Percentiles rank a stretch among this genome's conserved stretches.
Evolutionary conservation across 1,140 invertebrate species (phyloP).

Genomic region (Sipha flava): DNA sequence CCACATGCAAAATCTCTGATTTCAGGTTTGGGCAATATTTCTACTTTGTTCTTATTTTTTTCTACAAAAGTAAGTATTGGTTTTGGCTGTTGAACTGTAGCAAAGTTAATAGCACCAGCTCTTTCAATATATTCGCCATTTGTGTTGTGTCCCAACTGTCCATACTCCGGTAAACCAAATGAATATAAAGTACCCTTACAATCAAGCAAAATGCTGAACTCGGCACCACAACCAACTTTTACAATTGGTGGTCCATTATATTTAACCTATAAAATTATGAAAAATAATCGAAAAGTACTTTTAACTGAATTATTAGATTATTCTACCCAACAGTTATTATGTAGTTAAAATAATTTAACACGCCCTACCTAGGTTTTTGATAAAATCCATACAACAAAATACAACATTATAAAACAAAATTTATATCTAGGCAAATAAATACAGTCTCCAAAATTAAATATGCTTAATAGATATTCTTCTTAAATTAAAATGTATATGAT

Average conservation of each 20-base stretch:
- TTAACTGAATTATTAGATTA: too few relatives aligned
- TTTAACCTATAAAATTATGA: conserved; percentile 40
- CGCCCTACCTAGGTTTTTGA: too few relatives aligned
- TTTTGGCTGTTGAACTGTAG: conserved; percentile 75
- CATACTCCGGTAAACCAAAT: conserved; percentile 87
- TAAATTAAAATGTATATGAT: too few relatives aligned
- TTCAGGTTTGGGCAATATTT: conserved; percentile 72
- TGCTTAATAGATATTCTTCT: too few relatives aligned
- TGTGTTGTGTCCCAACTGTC: conserved; percentile 83
- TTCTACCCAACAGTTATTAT: too few relatives aligned
- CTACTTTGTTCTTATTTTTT: conserved; percentile 73
- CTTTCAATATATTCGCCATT: conserved; percentile 90
- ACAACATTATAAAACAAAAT: too few relatives aligned
- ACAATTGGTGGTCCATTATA: conserved; percentile 66
- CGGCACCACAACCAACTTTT: conserved; percentile 79
- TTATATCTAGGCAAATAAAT: too few relatives aligned
- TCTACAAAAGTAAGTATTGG: conserved; percentile 79
- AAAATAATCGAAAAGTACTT: too few relatives aligned
- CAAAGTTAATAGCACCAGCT: conserved; percentile 75
- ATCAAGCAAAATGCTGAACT: conserved; percentile 85
- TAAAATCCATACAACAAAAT: too few relatives aligned
- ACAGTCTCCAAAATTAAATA: too few relatives aligned
- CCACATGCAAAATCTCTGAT: conserved; percentile 86
- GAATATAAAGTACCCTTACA: conserved; percentile 79
- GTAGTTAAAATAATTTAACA: too few relatives aligned